phyloP scores from a whole-genome alignment of 1,140 invertebrate genomes.

The Pentalonia nigronervosa region DNA sequence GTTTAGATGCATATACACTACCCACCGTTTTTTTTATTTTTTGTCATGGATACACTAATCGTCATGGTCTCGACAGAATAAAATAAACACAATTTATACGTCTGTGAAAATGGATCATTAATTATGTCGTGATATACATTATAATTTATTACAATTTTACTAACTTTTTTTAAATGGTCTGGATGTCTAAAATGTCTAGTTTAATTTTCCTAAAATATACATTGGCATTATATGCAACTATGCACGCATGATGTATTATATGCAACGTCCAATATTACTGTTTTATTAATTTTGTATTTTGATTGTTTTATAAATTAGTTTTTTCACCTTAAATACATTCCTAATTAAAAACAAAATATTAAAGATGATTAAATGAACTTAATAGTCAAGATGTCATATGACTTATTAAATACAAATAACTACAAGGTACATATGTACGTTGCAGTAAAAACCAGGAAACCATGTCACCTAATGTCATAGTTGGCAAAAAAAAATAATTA shows the following conservation, averaged over 20 bases:
- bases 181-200: background rate
- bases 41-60: background rate
- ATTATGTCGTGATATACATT: conserved; percentile 14
- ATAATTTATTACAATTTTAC: background rate
- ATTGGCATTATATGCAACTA: no score
- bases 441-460: background rate
- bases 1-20: background rate
- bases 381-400: background rate
- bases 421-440: background rate
- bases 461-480: background rate
- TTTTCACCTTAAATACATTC: background rate
- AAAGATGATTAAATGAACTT: background rate
- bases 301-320: background rate
- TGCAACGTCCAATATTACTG: no score
- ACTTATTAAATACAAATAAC: background rate
- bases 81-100: conserved; percentile 19
- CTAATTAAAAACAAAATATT: background rate
- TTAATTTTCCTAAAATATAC: background rate
- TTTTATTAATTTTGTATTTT: background rate
- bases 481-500: background rate
- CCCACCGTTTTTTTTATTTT: background rate
- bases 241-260: no score
- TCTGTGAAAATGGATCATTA: conserved; percentile 1
- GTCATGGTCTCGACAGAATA: background rate
- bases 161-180: background rate